Evolutionary conservation across 1,140 invertebrate species (phyloP), one percentile per base, ranked within the genome.

Genomic region (Drosophila ohnishii): DNA sequence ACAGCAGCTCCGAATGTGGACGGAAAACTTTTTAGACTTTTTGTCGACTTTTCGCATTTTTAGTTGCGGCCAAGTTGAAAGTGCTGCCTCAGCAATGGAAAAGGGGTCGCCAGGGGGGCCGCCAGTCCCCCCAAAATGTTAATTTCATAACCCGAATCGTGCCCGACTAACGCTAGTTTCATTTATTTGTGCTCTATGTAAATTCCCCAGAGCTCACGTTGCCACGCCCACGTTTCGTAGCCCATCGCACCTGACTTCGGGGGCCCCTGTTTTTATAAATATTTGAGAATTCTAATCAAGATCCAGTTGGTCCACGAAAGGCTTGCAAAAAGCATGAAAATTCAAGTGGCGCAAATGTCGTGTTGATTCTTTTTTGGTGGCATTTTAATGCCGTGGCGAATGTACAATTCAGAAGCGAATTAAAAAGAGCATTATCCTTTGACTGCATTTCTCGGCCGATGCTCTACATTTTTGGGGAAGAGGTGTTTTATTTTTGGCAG

Each of bases 281-380:
- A 90, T 90, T 90, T 90, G 75, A 90, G 75, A 84, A 84, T 90
- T 90, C 80, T 90, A 90, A 90, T 90, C 87, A 90, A 90, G 87
- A 90, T 90, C 59, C 76, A 66, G 55, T 60, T 66, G 80, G 65
- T 55, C 45, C 61, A 69, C 34, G n/a, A 37, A 9, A 55, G 51
- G 34, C 32, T 55, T 19, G 30, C 42, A 51, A 42, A 28, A 51
- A 51, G 14, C 53, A 74, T 35, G 19, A 34, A 34, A 34, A 32
- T 64, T 61, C 45, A 65, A 78, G 69, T 83, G 73, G 66, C 63
- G 39, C 61, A 79, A 90, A 90, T 90, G 87, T 87, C 71, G 87
- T 90, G 87, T 90, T 90, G 87, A 90, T 90, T 70, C 77, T 88
- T 73, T 86, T 88, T 69, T 84, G 77, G 83, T 90, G 87, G 87